These are phyloP conservation scores for Ashinkailepas kermadecensis DNA, from an alignment of 2,888 invertebrate genomes.

Conservation along the genomic window DNA sequence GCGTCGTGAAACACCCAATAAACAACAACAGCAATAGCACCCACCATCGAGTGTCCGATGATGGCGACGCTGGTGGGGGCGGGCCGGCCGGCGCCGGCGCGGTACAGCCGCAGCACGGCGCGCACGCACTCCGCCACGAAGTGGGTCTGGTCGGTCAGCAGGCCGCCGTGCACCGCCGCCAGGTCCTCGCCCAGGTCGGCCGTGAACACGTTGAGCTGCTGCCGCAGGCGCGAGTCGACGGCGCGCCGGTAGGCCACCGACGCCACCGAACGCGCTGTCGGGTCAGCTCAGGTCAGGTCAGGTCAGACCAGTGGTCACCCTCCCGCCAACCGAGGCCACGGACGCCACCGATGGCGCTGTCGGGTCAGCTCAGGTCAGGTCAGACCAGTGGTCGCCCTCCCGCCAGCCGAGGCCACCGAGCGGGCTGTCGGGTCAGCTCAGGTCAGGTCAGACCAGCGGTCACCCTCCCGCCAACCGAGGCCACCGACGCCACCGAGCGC, in stretches of 20 bases:
- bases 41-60: conserved; percentile 92
- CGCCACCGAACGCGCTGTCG: conserved; percentile 72
- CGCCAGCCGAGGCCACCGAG: too few species aligned
- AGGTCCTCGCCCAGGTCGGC: conserved; percentile 85
- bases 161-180: conserved; percentile 77
- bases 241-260: conserved; percentile 84
- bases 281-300: not conserved
- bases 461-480: too few species aligned
- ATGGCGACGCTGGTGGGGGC: conserved; percentile 60
- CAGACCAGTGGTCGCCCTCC: too few species aligned
- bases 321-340: conserved; percentile 37
- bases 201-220: conserved; percentile 87
- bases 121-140: conserved; percentile 42
- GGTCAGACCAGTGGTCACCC: too few species aligned
- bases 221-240: conserved; percentile 56
- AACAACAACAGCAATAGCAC: conserved; percentile 33
- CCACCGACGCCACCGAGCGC: conserved; percentile 37
- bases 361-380: too few species aligned
- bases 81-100: conserved; percentile 37
- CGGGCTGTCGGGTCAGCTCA: not conserved
- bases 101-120: conserved; percentile 59
- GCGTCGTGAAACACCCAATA: too few species aligned
- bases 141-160: conserved; percentile 49
- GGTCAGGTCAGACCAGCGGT: too few species aligned
- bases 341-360: too few species aligned